phyloP scores from a whole-genome alignment of 2,797 vertebrate genomes.

The Prionace glauca region DNA sequence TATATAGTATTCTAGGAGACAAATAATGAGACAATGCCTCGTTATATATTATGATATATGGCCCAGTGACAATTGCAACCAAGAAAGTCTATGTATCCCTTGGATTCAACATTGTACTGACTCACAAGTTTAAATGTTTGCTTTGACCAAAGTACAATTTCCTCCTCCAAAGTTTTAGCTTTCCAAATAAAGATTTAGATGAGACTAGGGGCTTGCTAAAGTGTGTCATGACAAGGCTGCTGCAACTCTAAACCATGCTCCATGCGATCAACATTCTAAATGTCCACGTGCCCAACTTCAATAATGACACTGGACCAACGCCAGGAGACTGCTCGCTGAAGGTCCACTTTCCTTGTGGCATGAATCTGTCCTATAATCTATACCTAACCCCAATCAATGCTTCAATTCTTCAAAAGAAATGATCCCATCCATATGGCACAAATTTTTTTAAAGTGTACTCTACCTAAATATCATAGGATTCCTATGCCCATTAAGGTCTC shows the following conservation, averaged over 20 bases:
- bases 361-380: neutral
- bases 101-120: neutral
- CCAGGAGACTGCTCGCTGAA: neutral
- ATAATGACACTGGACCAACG: neutral
- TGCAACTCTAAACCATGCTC: neutral
- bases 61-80: neutral
- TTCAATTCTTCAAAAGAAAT: neutral
- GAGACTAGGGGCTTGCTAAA: neutral
- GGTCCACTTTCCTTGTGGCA: neutral
- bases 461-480: neutral
- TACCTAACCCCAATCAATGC: neutral
- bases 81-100: neutral
- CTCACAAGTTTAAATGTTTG: neutral
- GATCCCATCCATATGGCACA: neutral
- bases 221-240: neutral
- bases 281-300: neutral
- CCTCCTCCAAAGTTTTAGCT: neutral
- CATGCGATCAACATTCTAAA: neutral
- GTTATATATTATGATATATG: neutral
- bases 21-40: too few species aligned
- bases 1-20: too few species aligned
- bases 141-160: neutral
- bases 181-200: neutral
- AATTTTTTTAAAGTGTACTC: neutral
- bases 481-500: neutral